These are phyloP conservation scores for Thamnaconus septentrionalis DNA, from an alignment of 2,113 vertebrate genomes.

Conservation along the genomic window DNA sequence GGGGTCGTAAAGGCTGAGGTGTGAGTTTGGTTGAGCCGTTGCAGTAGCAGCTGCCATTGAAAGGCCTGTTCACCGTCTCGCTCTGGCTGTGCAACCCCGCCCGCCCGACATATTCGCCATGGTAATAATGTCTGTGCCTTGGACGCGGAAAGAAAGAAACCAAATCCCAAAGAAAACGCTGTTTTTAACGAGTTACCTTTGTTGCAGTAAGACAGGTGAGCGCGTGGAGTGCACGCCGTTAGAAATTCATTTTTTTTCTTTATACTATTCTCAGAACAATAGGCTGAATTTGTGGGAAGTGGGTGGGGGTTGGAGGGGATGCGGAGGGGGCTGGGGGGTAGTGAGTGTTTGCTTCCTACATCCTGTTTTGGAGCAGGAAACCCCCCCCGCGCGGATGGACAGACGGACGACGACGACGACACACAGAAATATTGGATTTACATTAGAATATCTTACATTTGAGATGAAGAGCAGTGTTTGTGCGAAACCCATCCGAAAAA, in stretches of 20 bases:
- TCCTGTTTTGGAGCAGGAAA: conserved; percentile 44
- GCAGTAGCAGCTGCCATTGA: conserved; percentile 53
- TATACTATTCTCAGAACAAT: conserved; percentile 35
- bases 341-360: conserved; percentile 41
- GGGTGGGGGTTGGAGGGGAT: background rate
- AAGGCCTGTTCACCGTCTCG: conserved; percentile 17
- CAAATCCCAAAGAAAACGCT: conserved; percentile 20
- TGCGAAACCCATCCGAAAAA: conserved; percentile 14
- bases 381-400: conserved; percentile 20
- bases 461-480: conserved; percentile 33
- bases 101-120: conserved; percentile 43
- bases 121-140: conserved; percentile 79
- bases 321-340: background rate
- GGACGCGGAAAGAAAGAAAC: conserved; percentile 52
- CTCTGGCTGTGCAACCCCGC: conserved; percentile 36
- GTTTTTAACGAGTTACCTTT: conserved; percentile 16
- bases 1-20: conserved; percentile 46
- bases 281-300: conserved; percentile 1
- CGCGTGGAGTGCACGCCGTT: conserved; percentile 45
- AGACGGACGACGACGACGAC: conserved; percentile 48
- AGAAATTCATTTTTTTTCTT: conserved; percentile 35
- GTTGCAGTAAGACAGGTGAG: conserved; percentile 33
- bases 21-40: conserved; percentile 36
- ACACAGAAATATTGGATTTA: conserved; percentile 46
- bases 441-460: conserved; percentile 43